These are phyloP conservation scores for Mizuhopecten yessoensis DNA, from an alignment of 1,140 invertebrate species.

Conservation along the genomic window DNA sequence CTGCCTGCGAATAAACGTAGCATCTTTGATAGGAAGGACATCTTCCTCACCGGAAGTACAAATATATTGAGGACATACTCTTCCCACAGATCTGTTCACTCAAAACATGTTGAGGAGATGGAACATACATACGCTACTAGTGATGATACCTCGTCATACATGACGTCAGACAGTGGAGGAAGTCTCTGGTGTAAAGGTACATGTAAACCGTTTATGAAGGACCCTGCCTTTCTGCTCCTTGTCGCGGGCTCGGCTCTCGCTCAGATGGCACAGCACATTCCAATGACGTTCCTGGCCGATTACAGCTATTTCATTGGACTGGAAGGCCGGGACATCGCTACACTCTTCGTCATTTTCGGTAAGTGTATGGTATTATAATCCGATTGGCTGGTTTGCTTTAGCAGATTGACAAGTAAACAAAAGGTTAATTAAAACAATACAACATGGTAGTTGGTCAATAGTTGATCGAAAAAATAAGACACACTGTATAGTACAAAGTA, in stretches of 20 bases:
- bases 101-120: not conserved
- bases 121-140: not conserved
- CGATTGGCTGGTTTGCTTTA: not conserved
- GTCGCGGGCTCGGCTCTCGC: slow-evolving; percentile 54
- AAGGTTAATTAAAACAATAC: no score
- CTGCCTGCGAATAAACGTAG: not conserved
- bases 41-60: slow-evolving; percentile 45
- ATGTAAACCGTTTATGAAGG: slow-evolving; percentile 26
- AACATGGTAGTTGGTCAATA: no score
- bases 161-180: not conserved
- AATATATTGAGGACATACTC: not conserved
- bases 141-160: not conserved
- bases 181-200: no score
- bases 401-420: not conserved
- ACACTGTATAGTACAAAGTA: no score
- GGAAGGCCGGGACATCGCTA: slow-evolving; percentile 40
- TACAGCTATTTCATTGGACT: slow-evolving; percentile 53
- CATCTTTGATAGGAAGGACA: slow-evolving; percentile 47
- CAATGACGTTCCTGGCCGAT: slow-evolving; percentile 61
- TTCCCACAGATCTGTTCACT: not conserved
- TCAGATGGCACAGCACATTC: slow-evolving; percentile 67
- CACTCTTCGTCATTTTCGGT: slow-evolving; percentile 64
- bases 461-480: no score
- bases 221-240: slow-evolving; percentile 46
- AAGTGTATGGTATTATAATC: not conserved